Evolutionary conservation across 2,797 vertebrate species (phyloP).

Genomic region (Hipposideros larvatus): DNA sequence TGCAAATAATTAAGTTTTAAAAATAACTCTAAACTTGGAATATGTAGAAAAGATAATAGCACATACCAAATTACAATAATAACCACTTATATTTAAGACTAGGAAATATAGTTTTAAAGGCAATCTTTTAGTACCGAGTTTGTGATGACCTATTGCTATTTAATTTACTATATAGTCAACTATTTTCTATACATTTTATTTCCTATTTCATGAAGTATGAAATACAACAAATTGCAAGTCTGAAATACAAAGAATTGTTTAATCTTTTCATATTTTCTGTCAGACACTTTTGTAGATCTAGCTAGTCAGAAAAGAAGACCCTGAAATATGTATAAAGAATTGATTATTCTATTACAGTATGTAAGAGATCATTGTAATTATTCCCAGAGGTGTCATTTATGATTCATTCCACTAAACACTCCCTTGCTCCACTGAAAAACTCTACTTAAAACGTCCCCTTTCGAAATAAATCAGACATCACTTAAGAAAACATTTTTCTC

Average conservation of each 20-base stretch:
- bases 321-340: constrained; percentile 36
- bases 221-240: background rate
- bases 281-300: background rate
- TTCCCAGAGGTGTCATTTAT: background rate
- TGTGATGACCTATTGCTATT: background rate
- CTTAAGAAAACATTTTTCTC: constrained; percentile 46
- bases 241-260: constrained; percentile 54
- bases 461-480: constrained; percentile 49
- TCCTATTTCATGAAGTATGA: constrained; percentile 20
- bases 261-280: constrained; percentile 48
- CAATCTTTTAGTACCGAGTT: background rate
- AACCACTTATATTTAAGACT: background rate
- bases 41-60: background rate
- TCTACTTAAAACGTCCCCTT: background rate
- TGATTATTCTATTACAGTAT: background rate
- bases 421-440: background rate
- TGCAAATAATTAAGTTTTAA: constrained; percentile 10
- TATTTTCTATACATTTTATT: constrained; percentile 43
- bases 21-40: constrained; percentile 14
- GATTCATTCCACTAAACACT: background rate
- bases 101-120: constrained; percentile 21
- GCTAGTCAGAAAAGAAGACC: constrained; percentile 38
- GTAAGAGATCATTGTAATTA: background rate
- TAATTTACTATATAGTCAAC: constrained; percentile 8
- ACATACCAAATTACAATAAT: constrained; percentile 10